These are phyloP conservation scores for Melanotaenia trifasciata DNA, from an alignment of 2,797 vertebrate genomes.

Conservation along the genomic window DNA sequence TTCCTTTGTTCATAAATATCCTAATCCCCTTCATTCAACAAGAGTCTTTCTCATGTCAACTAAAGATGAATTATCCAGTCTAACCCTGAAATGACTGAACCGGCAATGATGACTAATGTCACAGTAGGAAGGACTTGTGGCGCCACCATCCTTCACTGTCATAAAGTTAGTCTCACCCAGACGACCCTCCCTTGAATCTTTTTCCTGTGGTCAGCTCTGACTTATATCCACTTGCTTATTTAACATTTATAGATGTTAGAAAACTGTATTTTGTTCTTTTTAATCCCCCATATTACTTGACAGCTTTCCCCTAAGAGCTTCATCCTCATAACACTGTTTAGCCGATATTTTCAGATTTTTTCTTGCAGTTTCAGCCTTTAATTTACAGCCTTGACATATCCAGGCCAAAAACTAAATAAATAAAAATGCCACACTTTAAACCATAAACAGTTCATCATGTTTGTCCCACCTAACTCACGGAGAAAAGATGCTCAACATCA, in stretches of 20 bases:
- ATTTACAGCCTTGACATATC: conserved; percentile 39
- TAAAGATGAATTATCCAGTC: conserved; percentile 77
- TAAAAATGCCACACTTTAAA: conserved; percentile 12
- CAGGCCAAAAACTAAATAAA: conserved; percentile 15
- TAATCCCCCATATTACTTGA: neutral
- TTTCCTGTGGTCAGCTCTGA: conserved; percentile 30
- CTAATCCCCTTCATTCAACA: conserved; percentile 58
- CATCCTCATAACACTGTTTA: neutral
- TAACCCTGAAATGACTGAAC: conserved; percentile 81
- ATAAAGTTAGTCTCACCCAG: conserved; percentile 57
- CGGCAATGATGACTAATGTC: conserved; percentile 81
- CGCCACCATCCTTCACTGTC: conserved; percentile 76
- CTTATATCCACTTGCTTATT: conserved; percentile 24
- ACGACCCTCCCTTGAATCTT: conserved; percentile 20
- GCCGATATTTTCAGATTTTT: neutral
- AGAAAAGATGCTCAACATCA: neutral
- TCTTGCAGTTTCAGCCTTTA: neutral
- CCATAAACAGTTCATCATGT: conserved; percentile 36
- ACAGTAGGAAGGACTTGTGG: conserved; percentile 63
- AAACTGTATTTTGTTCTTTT: conserved; percentile 6
- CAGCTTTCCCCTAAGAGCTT: neutral
- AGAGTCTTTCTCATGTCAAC: conserved; percentile 66
- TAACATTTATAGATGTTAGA: conserved; percentile 32
- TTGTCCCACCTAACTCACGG: neutral
- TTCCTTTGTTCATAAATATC: conserved; percentile 79